Percentiles rank a stretch among this genome's conserved stretches.
phyloP scores from a whole-genome alignment of 2,888 invertebrate species.

The Timandra comae region DNA sequence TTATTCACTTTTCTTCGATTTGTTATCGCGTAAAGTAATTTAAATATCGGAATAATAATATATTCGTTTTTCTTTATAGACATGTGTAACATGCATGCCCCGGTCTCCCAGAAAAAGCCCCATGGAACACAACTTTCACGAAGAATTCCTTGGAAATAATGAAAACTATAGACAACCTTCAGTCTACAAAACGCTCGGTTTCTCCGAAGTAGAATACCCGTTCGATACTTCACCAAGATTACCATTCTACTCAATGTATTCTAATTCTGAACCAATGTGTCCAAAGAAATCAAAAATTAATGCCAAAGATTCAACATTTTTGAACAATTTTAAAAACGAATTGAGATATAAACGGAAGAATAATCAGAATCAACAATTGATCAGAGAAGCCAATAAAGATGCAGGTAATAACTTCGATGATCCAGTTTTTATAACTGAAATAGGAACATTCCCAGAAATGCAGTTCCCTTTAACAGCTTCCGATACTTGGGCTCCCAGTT shows the following conservation, averaged over 20 bases:
- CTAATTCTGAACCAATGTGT: constrained; percentile 4
- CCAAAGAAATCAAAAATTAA: too few species aligned
- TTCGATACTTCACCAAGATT: constrained; percentile 14
- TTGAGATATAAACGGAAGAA: constrained; percentile 27
- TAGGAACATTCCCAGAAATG: constrained; percentile 46
- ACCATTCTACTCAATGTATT: too few species aligned
- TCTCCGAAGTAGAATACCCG: constrained; percentile 44
- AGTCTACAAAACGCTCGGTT: constrained; percentile 28
- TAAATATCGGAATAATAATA: neutral
- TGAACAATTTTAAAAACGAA: constrained; percentile 26
- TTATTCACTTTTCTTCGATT: too few species aligned
- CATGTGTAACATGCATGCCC: constrained; percentile 30
- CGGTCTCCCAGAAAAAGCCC: constrained; percentile 18
- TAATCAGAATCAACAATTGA: too few species aligned
- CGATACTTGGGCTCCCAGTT: constrained; percentile 48
- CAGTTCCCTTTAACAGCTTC: constrained; percentile 48
- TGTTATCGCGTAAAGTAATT: neutral
- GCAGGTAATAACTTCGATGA: too few species aligned
- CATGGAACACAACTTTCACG: constrained; percentile 17
- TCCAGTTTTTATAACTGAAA: constrained; percentile 21
- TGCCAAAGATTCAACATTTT: constrained; percentile 5
- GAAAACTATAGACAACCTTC: constrained; percentile 6
- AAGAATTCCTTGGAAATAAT: neutral
- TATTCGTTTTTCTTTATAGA: constrained; percentile 28
- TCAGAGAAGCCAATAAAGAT: too few species aligned